These are phyloP conservation scores for Orbicella faveolata DNA, from an alignment of 64 coral and sea anemone genomes.

Conservation along the genomic window DNA sequence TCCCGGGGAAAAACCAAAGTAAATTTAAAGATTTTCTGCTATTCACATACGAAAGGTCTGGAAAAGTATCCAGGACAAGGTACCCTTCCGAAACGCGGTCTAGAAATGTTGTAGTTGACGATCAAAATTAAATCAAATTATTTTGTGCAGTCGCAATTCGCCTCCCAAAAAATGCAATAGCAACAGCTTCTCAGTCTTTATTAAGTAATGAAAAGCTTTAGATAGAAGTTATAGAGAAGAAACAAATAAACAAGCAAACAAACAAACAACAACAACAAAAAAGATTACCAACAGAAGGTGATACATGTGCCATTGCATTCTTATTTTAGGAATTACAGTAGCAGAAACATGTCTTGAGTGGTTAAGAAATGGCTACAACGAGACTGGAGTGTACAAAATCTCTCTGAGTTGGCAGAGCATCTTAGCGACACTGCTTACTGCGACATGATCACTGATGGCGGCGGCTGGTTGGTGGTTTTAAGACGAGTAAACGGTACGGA, in stretches of 20 bases:
- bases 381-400: not conserved
- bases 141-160: not conserved
- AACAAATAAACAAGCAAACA: too few species aligned
- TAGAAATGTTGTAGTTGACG: too few species aligned
- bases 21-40: too few species aligned
- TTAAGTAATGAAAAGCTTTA: too few species aligned
- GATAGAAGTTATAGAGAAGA: too few species aligned
- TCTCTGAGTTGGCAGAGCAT: not conserved
- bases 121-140: too few species aligned
- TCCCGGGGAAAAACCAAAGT: too few species aligned
- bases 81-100: too few species aligned
- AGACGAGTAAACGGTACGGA: not conserved
- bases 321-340: not conserved
- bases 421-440: not conserved
- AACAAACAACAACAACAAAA: too few species aligned
- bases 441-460: not conserved
- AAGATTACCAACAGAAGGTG: too few species aligned
- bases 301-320: not conserved
- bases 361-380: not conserved
- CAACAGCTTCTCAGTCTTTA: not conserved
- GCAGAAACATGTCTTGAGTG: not conserved
- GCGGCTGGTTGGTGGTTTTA: not conserved
- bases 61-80: too few species aligned
- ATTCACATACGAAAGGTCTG: too few species aligned
- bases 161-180: not conserved